phyloP scores from a whole-genome alignment of 1,140 invertebrate species.

The Globodera rostochiensis region DNA sequence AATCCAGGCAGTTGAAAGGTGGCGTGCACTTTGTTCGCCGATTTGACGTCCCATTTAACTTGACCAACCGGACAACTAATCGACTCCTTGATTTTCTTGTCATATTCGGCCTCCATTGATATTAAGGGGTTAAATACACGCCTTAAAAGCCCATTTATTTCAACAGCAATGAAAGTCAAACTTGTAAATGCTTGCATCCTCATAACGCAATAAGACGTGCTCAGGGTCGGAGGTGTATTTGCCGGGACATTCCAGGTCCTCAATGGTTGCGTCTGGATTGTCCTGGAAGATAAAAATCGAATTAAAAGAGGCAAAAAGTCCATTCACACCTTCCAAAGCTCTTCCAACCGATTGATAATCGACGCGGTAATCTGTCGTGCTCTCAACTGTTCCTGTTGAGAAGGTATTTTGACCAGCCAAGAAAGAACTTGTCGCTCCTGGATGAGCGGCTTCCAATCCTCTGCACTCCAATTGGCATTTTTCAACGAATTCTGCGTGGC shows the following conservation, averaged over 20 bases:
- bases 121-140: constrained; percentile 97
- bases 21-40: constrained; percentile 92
- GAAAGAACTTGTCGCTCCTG: constrained; percentile 89
- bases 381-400: constrained; percentile 89
- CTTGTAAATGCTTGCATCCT: constrained; percentile 87
- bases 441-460: constrained; percentile 97
- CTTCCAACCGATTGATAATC: constrained; percentile 96
- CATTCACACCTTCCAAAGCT: constrained; percentile 81
- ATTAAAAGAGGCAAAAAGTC: constrained; percentile 28
- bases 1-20: constrained; percentile 97
- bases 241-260: constrained; percentile 95
- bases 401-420: constrained; percentile 94
- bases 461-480: constrained; percentile 92
- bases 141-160: constrained; percentile 74
- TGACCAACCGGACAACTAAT: constrained; percentile 98
- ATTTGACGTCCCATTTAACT: constrained; percentile 88
- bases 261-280: constrained; percentile 80
- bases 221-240: constrained; percentile 68
- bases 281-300: constrained; percentile 67
- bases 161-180: constrained; percentile 7
- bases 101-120: constrained; percentile 96
- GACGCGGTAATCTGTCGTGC: constrained; percentile 91
- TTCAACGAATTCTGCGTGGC: constrained; percentile 92
- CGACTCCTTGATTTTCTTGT: constrained; percentile 94
- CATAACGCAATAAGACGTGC: constrained; percentile 86